Conservation (phyloP, 2,888 invertebrate genomes). For the Bimastos eiseni region DNA sequence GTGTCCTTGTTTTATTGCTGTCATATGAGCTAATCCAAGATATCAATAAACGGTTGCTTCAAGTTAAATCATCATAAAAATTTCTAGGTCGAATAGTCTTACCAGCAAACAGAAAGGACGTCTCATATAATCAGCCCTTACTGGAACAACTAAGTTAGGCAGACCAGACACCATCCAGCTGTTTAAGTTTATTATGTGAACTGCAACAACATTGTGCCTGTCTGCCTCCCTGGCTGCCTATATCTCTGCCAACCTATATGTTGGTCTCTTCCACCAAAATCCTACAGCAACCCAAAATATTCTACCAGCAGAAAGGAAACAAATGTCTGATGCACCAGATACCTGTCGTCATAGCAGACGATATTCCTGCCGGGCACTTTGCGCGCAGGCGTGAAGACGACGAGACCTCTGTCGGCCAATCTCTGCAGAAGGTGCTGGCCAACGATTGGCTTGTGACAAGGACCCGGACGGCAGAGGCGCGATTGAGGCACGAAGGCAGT, state of each 20-base stretch:
- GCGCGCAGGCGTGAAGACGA: constrained; percentile 91
- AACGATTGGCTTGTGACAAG: constrained; percentile 53
- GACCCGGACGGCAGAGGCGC: constrained; percentile 64
- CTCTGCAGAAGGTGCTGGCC: constrained; percentile 86
- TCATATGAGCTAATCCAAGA: too few species aligned
- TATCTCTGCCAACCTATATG: background rate
- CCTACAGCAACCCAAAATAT: background rate
- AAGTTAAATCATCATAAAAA: too few species aligned
- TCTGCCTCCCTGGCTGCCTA: too few species aligned
- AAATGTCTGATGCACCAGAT: background rate
- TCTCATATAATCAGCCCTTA: too few species aligned
- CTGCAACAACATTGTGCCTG: too few species aligned
- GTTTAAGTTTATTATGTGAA: too few species aligned
- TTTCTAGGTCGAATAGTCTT: too few species aligned
- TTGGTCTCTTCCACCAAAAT: background rate
- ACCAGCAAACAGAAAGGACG: too few species aligned
- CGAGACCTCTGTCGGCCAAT: constrained; percentile 80
- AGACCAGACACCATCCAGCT: too few species aligned
- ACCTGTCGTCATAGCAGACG: constrained; percentile 70
- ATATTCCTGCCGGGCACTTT: constrained; percentile 74
- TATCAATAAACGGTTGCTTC: too few species aligned
- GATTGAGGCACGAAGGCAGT: constrained; percentile 96
- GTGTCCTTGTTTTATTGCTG: too few species aligned
- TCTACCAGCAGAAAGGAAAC: background rate
- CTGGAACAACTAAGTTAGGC: too few species aligned